Evolutionary conservation across 2,888 invertebrate genomes (phyloP), one percentile per base, ranked within the genome.

Genomic region (Hartigia nigra): DNA sequence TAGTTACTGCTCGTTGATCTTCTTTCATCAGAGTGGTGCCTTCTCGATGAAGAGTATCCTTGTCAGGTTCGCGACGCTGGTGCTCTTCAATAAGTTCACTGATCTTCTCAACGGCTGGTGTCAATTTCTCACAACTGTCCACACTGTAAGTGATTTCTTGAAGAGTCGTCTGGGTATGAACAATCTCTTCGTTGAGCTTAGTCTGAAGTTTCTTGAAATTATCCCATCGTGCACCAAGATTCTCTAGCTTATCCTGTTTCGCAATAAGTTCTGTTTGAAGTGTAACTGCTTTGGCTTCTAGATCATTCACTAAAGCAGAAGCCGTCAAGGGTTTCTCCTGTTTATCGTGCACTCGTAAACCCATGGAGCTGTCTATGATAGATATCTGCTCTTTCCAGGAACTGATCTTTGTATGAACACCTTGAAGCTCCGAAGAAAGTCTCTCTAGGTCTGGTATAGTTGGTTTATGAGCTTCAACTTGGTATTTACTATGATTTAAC

Each of bases 1-100:
- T 94, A 0, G 96, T 95, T 91, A 96, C 95, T 84, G 96, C 96
- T 77, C 95, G 94, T 87, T 96, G 95, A 92, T 98, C 96, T 92
- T 96, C 95, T 88, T 96, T 95, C 95, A 97, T 95, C 83, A 97
- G 92, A 86, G 95, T 93, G 78, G 96, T 93, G 1, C 97, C 97
- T 92, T 97, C 95, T 87, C 95, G 95, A 86, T 96, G 94, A n/a
- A 97, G 92, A 83, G 95, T 94, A 82, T 96, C 95, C 87, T 95
- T 95, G 0, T 95, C 92, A 9, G 93, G 92, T 84, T 93, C 93
- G 84, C 95, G 94, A 31, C 94, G 93, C 85, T 94, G 94, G 84
- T 93, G 93, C n/a, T 90, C 90, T 74, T 93, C 92, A 35, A 93
- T 88, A 31, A 94, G 87, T 35, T 91, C 89, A 89, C 89, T 95